Evolutionary conservation across 1,140 invertebrate species (phyloP), one percentile per base, ranked within the genome.

Genomic region (Leptestheria dahalacensis): DNA sequence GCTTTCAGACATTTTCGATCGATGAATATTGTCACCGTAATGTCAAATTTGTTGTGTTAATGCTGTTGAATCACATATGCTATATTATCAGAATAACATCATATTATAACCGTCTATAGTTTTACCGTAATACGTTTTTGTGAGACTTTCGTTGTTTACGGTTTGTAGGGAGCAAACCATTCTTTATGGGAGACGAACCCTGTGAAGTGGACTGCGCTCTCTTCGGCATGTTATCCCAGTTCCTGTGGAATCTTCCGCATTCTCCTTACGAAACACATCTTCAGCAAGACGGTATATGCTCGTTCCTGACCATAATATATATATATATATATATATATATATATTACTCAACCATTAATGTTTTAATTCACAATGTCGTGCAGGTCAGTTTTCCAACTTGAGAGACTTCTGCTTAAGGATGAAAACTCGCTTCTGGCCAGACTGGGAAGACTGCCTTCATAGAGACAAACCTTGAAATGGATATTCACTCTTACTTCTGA

Each of bases 191-290:
- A 10, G 64, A 72, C 6, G 53, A 64, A 18, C 70, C 72, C 0
- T 62, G 63, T 18, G 70, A 71, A 61, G 68, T 70, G 21, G 74
- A 75, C 62, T 75, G 74, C 65, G 65, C 68, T 12, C 59, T 74
- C 11, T 75, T 75, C 65, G 72, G 71, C 0, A 69, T 73, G 66
- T 33, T 75, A 12, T 61, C 61, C 18, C 71, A 72, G 64, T 65
- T 73, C 15, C 41, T 70, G 4, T 73, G 68, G 67, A 71, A 71
- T 57, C 67, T 72, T 67, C 68, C 68, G 1, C 66, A 65, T 11
- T 68, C 68, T 9, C 68, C 67, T 1, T 67, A 64, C 59, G 66
- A 64, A 58, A 50, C 33, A n/a, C 64, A 61, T 24, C 61, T 68
- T 15, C 6, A 41, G 6, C 6, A 41, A 2, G 64, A 62, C 57